Percentiles rank a stretch among this genome's conserved stretches.
phyloP scores from a whole-genome alignment of 2,113 vertebrate genomes.

The Chamaetylas fuelleborni region DNA sequence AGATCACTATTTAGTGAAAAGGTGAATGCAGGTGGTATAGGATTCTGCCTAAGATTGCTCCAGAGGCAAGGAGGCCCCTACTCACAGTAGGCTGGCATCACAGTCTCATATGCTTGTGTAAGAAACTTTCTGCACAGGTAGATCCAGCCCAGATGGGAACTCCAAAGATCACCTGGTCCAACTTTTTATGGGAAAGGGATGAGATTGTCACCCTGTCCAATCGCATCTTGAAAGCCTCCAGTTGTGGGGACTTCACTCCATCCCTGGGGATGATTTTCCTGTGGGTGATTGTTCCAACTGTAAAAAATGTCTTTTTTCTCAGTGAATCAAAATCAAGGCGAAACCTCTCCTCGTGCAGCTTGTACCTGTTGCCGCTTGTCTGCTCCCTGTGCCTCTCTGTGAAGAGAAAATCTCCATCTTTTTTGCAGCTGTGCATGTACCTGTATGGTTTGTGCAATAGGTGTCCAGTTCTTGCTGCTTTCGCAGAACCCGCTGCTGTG shows the following conservation, averaged over 20 bases:
- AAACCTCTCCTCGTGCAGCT: neutral
- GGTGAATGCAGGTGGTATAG: neutral
- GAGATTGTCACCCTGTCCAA: neutral
- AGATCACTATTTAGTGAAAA: neutral
- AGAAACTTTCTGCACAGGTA: neutral
- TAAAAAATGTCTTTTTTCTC: neutral
- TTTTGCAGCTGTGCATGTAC: neutral
- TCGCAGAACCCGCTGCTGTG: rapidly evolving
- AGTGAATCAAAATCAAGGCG: neutral
- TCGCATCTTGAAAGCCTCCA: rapidly evolving
- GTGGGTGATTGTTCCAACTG: neutral
- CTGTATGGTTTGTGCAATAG: neutral
- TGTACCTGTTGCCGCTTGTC: neutral
- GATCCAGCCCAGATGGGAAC: neutral
- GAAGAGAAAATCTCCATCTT: neutral
- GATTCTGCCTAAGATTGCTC: neutral
- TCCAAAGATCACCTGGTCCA: neutral
- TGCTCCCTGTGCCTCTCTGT: neutral
- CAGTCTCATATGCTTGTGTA: rapidly evolving
- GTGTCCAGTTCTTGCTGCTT: neutral
- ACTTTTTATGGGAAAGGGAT: neutral
- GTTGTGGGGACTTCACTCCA: neutral
- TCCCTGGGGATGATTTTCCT: neutral
- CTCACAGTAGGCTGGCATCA: neutral
- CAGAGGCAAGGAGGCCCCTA: neutral